Base-by-base conservation (phyloP, 1,140 invertebrate species). In the Cataglyphis hispanica region DNA sequence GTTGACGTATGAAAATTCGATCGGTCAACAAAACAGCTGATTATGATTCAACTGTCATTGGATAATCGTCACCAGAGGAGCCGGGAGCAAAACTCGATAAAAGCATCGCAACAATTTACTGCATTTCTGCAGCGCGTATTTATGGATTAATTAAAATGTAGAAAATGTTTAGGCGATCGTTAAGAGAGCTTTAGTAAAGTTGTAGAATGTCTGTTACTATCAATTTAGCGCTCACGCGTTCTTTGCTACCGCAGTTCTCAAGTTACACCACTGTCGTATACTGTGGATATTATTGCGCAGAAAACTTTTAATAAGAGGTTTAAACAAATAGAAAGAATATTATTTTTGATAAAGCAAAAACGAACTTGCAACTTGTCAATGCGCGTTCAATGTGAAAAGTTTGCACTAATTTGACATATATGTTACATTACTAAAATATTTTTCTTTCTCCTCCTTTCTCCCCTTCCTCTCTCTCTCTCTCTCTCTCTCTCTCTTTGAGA, bases 131-230 rank as follows among this genome's bases (percentile, higher is more conserved):
- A 25, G 53, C 37, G 66, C 19, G 37, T 81, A 56, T 83, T 83
- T 83, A 83, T 74, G 27, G 53, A 74, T 83, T 83, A 83, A 83
- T 83, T 74, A 74, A 83, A 83, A 83, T 27, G 37, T 34, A 34
- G 67, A 61, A 61, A 83, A 83, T 58, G n/a, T 34, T 56, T 19
- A 19, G 37, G 31, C 53, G 78, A 83, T 72, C 78, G 56, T 74
- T 74, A 60, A 83, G 50, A 5, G 56, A 74, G 37, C 40, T 61
- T 83, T n/a, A 56, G 72, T 72, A 60, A 74, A 74, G 67, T 74
- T 56, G 37, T 74, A 60, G 53, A 83, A 74, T 83, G 78, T 34
- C 78, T 81, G 70, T 81, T 74, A 83, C 56, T 46, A 34, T 56
- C 78, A 72, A 27, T 83, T 74, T 81, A 70, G 50, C 66, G 31